These are phyloP conservation scores for Portunus trituberculatus DNA, from an alignment of 1,140 invertebrate species.

Conservation along the genomic window DNA sequence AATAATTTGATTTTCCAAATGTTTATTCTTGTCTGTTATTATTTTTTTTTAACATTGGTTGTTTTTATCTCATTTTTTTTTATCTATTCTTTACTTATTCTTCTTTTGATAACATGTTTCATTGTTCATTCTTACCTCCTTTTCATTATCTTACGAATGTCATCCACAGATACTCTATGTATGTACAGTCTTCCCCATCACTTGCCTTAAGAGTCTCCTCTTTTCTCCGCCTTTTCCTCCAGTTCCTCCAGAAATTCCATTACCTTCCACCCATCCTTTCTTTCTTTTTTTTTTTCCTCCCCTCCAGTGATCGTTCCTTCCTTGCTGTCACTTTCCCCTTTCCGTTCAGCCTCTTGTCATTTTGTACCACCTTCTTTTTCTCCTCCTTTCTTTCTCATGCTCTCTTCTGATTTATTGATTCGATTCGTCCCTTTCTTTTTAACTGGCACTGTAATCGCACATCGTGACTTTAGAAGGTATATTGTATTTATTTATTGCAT, in stretches of 20 bases:
- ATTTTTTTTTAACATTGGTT: background rate
- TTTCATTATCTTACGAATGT: too few species aligned
- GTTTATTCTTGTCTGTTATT: too few species aligned
- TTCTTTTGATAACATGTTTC: too few species aligned
- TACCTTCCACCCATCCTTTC: background rate
- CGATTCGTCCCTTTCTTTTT: background rate
- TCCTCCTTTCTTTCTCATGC: background rate
- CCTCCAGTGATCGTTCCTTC: slow-evolving; percentile 11
- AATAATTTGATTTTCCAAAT: too few species aligned
- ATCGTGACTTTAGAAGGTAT: background rate
- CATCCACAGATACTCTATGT: too few species aligned
- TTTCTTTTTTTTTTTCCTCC: background rate
- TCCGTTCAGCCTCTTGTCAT: background rate
- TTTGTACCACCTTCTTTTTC: background rate
- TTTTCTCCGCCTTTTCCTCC: background rate
- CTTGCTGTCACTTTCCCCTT: background rate
- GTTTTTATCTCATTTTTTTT: background rate
- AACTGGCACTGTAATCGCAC: background rate
- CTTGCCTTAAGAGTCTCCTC: too few species aligned
- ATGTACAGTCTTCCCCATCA: too few species aligned
- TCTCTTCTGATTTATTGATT: background rate
- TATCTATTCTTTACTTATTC: too few species aligned
- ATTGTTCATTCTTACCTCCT: too few species aligned
- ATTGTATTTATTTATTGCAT: background rate
- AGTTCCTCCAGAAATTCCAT: background rate